Conservation (phyloP, 1,140 invertebrate genomes). For the Dendroctonus ponderosae region DNA sequence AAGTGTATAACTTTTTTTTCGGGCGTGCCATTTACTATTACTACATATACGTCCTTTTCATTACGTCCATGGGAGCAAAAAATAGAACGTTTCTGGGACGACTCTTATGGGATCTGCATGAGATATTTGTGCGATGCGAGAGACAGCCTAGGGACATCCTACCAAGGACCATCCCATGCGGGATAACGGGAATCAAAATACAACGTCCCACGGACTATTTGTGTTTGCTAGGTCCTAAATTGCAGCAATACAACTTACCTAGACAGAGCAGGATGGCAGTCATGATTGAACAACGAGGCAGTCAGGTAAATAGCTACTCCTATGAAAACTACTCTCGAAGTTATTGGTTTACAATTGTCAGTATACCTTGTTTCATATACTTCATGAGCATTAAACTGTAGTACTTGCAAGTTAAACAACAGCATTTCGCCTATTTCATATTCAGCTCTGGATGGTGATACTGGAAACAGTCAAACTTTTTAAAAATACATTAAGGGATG, state of each 20-base stretch:
- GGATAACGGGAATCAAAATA: too few species aligned
- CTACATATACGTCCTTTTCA: too few species aligned
- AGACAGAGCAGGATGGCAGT: constrained; percentile 78
- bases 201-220: too few species aligned
- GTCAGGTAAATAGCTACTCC: constrained; percentile 79
- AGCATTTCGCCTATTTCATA: constrained; percentile 63
- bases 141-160: too few species aligned
- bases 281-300: constrained; percentile 83
- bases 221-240: background rate
- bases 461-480: constrained; percentile 29
- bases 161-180: too few species aligned
- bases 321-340: constrained; percentile 61
- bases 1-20: too few species aligned
- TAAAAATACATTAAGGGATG: background rate
- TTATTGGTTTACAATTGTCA: constrained; percentile 53
- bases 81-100: too few species aligned
- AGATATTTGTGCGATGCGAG: too few species aligned
- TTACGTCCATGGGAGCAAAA: too few species aligned
- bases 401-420: constrained; percentile 71
- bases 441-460: constrained; percentile 56
- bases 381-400: constrained; percentile 90
- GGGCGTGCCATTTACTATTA: too few species aligned
- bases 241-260: constrained; percentile 53
- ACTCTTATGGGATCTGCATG: too few species aligned
- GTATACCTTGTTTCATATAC: constrained; percentile 70